Percentiles rank a stretch among this genome's conserved stretches.
phyloP scores from a whole-genome alignment of 2,113 vertebrate species.

The Onychostoma macrolepis region DNA sequence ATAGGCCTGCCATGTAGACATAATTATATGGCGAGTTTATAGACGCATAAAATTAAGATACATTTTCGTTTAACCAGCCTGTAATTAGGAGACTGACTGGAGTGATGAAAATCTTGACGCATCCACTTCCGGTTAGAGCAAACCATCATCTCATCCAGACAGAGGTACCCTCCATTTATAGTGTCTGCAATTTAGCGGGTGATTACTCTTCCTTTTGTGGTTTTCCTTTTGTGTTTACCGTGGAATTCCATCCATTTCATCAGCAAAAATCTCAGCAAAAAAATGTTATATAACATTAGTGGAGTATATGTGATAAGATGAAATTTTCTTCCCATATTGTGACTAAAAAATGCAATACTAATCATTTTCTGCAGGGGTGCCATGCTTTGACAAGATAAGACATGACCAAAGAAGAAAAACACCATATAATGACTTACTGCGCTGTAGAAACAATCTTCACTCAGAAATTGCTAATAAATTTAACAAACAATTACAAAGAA shows the following conservation, averaged over 20 bases:
- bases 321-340: not conserved
- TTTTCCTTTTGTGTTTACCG: constrained; percentile 57
- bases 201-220: constrained; percentile 60
- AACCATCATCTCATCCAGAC: constrained; percentile 49
- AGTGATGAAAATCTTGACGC: constrained; percentile 35
- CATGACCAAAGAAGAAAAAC: not conserved
- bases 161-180: constrained; percentile 39
- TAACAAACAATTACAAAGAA: too few relatives aligned
- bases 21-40: constrained; percentile 49
- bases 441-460: too few relatives aligned
- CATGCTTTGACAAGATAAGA: not conserved
- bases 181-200: constrained; percentile 49
- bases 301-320: not conserved
- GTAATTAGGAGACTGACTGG: constrained; percentile 44
- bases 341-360: not conserved
- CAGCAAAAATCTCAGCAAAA: constrained; percentile 23
- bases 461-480: too few relatives aligned
- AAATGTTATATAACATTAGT: not conserved
- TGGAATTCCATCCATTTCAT: constrained; percentile 26
- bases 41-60: constrained; percentile 49
- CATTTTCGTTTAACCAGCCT: constrained; percentile 45
- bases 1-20: constrained; percentile 21
- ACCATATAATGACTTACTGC: not conserved
- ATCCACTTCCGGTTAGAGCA: constrained; percentile 38
- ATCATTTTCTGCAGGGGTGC: not conserved